Evolutionary conservation across 2,888 invertebrate species (phyloP).

Genomic region (Girardia tigrina): DNA sequence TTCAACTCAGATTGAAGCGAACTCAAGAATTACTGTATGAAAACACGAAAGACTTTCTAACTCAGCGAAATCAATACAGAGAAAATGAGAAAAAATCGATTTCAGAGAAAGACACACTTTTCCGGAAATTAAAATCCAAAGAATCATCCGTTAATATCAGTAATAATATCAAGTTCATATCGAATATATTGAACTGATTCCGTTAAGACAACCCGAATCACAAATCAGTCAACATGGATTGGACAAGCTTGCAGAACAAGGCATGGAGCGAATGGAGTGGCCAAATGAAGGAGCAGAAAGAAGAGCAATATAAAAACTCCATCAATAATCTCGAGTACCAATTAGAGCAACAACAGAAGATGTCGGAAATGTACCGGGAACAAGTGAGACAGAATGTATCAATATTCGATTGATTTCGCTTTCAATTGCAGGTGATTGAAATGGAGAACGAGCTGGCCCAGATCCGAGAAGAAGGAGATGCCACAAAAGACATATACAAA

Average conservation of each 20-base stretch:
- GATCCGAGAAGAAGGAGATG: slow-evolving; percentile 48
- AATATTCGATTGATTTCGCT: too few species aligned
- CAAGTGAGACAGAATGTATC: too few species aligned
- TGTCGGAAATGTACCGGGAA: slow-evolving; percentile 49
- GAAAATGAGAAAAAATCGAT: slow-evolving; percentile 47
- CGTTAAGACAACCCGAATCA: not conserved
- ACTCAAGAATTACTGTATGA: slow-evolving; percentile 51
- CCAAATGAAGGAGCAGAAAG: slow-evolving; percentile 28
- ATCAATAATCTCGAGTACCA: slow-evolving; percentile 44
- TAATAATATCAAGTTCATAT: too few species aligned
- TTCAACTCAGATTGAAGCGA: slow-evolving; percentile 50
- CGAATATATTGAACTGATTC: too few species aligned
- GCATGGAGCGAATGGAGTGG: slow-evolving; percentile 20
- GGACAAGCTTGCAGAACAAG: not conserved
- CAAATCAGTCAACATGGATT: not conserved
- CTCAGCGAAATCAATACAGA: slow-evolving; percentile 45
- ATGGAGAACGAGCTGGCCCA: slow-evolving; percentile 40
- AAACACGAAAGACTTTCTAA: slow-evolving; percentile 49
- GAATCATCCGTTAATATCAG: not conserved
- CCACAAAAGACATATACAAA: slow-evolving; percentile 48
- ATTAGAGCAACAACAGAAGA: slow-evolving; percentile 45
- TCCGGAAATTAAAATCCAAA: slow-evolving; percentile 44
- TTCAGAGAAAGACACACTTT: slow-evolving; percentile 47
- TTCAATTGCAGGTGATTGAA: slow-evolving; percentile 44
- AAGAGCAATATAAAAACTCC: slow-evolving; percentile 28